A percentile compares a stretch with the other conserved stretches of the same genome.
phyloP scores from a whole-genome alignment of 2,888 invertebrate species.

The Creontiades dilutus region DNA sequence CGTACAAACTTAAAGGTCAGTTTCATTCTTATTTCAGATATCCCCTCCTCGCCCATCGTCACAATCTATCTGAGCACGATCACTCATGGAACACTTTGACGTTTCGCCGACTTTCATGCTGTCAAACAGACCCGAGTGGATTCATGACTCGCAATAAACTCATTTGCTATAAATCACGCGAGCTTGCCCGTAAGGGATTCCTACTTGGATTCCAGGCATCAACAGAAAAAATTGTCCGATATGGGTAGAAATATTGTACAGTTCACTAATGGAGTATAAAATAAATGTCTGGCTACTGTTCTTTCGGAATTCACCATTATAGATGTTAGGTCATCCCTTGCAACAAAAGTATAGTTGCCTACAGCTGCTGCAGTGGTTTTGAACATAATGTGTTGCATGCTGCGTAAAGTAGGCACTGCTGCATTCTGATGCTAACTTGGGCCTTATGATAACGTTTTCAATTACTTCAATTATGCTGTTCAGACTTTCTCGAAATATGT shows the following conservation, averaged over 20 bases:
- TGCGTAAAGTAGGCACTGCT: no score
- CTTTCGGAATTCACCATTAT: no score
- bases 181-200: background rate
- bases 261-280: background rate
- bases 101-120: slow-evolving; percentile 40
- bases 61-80: background rate
- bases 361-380: no score
- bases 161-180: slow-evolving; percentile 8
- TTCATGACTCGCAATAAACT: background rate
- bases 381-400: no score
- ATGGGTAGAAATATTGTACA: background rate
- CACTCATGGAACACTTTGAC: slow-evolving; percentile 32
- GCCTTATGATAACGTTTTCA: no score
- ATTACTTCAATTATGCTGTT: no score
- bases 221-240: background rate
- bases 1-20: slow-evolving; percentile 41
- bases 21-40: slow-evolving; percentile 48
- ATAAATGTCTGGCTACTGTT: no score
- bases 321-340: no score
- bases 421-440: no score
- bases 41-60: background rate
- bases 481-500: no score
- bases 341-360: no score
- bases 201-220: background rate
- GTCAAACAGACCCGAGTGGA: background rate